Percentiles rank a stretch among this genome's conserved stretches.
These are phyloP conservation scores for Pionites leucogaster DNA, from an alignment of 2,113 vertebrate genomes.

Conservation along the genomic window DNA sequence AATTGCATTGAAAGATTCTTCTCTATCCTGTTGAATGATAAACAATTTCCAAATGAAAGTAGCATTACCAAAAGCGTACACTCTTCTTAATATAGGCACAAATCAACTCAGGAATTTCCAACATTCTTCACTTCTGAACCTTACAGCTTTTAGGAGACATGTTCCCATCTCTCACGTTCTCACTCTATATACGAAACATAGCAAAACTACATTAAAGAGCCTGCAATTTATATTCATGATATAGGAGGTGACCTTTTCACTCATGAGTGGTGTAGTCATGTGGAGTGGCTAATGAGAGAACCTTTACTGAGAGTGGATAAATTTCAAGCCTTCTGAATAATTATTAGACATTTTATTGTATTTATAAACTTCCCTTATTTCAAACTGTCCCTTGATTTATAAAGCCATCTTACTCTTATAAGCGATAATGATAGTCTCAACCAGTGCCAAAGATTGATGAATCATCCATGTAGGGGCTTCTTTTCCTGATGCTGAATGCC, in stretches of 20 bases:
- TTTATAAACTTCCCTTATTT: constrained; percentile 49
- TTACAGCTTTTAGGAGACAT: constrained; percentile 45
- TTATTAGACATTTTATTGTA: constrained; percentile 54
- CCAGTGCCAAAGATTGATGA: constrained; percentile 28
- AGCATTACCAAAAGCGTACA: not conserved
- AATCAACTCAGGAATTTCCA: not conserved
- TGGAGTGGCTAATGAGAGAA: constrained; percentile 35
- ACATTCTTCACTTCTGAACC: not conserved
- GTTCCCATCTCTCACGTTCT: constrained; percentile 49
- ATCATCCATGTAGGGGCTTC: not conserved
- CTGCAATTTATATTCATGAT: constrained; percentile 44
- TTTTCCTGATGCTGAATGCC: not conserved
- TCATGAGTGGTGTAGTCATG: constrained; percentile 29
- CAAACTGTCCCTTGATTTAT: constrained; percentile 65
- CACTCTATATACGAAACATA: constrained; percentile 9
- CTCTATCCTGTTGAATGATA: not conserved
- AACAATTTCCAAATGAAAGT: constrained; percentile 48
- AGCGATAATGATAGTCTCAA: not conserved
- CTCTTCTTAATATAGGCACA: not conserved
- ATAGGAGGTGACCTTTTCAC: constrained; percentile 68
- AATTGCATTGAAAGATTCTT: not conserved
- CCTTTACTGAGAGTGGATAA: not conserved
- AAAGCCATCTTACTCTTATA: constrained; percentile 46
- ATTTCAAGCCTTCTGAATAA: constrained; percentile 56
- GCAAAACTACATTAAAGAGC: constrained; percentile 50